Percentiles rank a stretch among this genome's conserved stretches.
These are phyloP conservation scores for Glaucidium brasilianum DNA, from an alignment of 2,113 vertebrate genomes.

Conservation along the genomic window DNA sequence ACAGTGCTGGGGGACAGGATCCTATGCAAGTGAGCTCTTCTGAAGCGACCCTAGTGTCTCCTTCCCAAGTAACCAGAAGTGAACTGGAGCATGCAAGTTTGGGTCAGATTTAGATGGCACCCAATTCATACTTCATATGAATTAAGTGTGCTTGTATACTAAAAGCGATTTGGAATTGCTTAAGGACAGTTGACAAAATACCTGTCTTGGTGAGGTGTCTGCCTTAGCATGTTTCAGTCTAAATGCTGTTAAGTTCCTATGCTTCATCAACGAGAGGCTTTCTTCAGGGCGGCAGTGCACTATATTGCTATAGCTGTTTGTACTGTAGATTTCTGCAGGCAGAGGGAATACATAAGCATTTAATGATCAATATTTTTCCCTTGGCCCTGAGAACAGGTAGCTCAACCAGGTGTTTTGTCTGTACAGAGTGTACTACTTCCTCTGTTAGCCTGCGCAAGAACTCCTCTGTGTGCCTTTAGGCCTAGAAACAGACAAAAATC, in stretches of 20 bases:
- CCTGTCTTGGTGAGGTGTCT: neutral
- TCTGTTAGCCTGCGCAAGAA: neutral
- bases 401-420: neutral
- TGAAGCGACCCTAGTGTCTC: neutral
- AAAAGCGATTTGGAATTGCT: neutral
- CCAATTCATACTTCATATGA: neutral
- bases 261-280: neutral
- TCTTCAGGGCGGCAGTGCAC: neutral
- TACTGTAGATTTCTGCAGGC: neutral
- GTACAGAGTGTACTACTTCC: neutral
- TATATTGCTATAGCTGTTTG: neutral
- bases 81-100: neutral
- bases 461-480: neutral
- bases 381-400: neutral
- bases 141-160: neutral
- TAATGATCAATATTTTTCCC: neutral
- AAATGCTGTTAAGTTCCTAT: neutral
- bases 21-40: neutral
- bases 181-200: neutral
- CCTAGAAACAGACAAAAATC: neutral
- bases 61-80: neutral
- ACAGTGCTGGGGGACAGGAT: neutral
- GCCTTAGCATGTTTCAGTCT: neutral
- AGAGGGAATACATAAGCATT: neutral
- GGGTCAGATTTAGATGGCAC: neutral